A percentile compares a stretch with the other conserved stretches of the same genome.
Conservation (phyloP, 2,797 vertebrate species). For the Enteromius paludinosus region DNA sequence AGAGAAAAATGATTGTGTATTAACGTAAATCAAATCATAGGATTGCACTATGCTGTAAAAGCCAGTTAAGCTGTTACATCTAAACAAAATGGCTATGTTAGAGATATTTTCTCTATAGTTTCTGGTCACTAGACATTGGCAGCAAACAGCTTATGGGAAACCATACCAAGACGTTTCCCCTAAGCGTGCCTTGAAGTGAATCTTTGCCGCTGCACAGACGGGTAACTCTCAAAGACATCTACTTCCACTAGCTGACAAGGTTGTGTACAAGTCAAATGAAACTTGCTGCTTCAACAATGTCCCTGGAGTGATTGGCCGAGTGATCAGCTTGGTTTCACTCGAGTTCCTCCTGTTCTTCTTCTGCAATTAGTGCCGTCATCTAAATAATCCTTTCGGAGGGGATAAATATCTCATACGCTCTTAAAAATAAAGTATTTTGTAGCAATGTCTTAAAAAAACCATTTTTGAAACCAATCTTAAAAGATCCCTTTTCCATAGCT, state of each 20-base stretch:
- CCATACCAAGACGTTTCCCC: constrained; percentile 9
- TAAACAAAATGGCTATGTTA: background rate
- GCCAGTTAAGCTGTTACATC: background rate
- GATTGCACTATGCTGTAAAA: background rate
- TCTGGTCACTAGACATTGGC: constrained; percentile 3
- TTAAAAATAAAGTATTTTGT: background rate
- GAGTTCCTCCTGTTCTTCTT: background rate
- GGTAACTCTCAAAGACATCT: background rate
- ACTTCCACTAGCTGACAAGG: background rate
- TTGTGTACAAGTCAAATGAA: constrained; percentile 23
- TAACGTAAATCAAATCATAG: background rate
- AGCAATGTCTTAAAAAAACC: background rate
- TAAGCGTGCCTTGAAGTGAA: constrained; percentile 5
- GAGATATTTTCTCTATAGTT: background rate
- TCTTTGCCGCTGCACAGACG: constrained; percentile 13
- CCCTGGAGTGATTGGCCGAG: background rate
- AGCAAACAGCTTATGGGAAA: constrained; percentile 19
- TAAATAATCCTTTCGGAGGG: background rate
- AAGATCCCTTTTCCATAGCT: background rate
- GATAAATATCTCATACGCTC: background rate
- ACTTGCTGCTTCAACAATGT: constrained; percentile 15
- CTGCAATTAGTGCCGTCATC: background rate
- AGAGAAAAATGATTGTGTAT: background rate
- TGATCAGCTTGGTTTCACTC: constrained; percentile 13
- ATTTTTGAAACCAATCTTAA: background rate